Evolutionary conservation across 2,113 vertebrate genomes (phyloP), one percentile per base, ranked within the genome.

Genomic region (Trinectes maculatus): DNA sequence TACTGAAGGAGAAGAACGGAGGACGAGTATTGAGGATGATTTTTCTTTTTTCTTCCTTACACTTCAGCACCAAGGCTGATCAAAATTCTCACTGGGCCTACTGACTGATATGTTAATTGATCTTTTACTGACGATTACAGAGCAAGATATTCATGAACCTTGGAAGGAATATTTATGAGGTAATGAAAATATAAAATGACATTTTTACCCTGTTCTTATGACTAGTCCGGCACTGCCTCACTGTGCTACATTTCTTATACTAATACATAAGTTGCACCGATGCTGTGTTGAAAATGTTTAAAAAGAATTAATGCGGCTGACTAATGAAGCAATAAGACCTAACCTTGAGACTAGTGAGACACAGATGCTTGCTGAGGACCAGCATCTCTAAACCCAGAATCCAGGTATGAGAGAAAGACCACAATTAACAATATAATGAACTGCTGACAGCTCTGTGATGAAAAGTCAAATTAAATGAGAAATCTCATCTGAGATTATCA

Each of bases 31-130:
- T 74, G n/a, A n/a, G n/a, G n/a, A n/a, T n/a, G n/a, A n/a, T 44
- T 49, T 18, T 12, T 28, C 12, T 8, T 21, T 34, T 22, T 8
- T 13, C 15, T 11, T 46, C 26, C 18, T 1, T 33, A 24, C 44
- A 56, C 21, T 37, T 54, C 1, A 58, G 49, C 12, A 40, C 37
- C 29, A 36, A 1, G 15, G n/a, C 59, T 87, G 61, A 59, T 80
- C 28, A 70, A 72, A 78, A 77, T 33, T 85, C 82, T 83, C 68
- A 66, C 34, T 40, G 61, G 73, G 70, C 56, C 59, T 63, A 54
- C 48, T 55, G 67, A 82, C 68, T 83, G 83, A 88, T 86, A 91
- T 91, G 90, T 84, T 91, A 91, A 91, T 91, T 90, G 85, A 87
- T 91, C 82, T 83, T 88, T 90, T 87, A 84, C 80, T 83, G 82